phyloP scores from a whole-genome alignment of 2,797 vertebrate genomes.

The Sebastes itinus region DNA sequence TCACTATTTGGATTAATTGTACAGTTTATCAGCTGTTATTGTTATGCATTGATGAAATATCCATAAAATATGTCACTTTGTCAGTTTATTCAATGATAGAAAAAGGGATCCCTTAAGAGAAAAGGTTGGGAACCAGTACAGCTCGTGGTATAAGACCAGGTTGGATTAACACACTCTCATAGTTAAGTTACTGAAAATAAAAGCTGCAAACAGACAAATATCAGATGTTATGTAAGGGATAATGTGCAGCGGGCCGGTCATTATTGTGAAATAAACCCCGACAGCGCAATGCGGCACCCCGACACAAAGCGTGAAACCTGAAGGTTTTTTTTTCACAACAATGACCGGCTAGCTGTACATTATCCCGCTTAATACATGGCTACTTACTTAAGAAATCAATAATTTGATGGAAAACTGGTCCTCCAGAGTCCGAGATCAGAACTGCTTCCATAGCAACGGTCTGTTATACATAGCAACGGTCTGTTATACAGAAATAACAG shows the following conservation, averaged over 20 bases:
- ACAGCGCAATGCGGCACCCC: rapidly evolving
- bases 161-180: constrained; percentile 5
- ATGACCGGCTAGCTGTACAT: not conserved
- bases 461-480: too few relatives aligned
- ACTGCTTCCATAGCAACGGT: too few relatives aligned
- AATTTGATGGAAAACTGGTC: rapidly evolving
- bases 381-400: too few relatives aligned
- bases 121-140: not conserved
- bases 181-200: not conserved
- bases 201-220: not conserved
- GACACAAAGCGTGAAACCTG: too few relatives aligned
- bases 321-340: rapidly evolving
- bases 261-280: too few relatives aligned
- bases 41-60: not conserved
- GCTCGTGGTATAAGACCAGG: not conserved
- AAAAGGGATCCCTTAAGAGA: not conserved
- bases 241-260: too few relatives aligned
- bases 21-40: not conserved
- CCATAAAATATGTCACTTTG: not conserved
- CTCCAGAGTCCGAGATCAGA: too few relatives aligned
- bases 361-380: too few relatives aligned
- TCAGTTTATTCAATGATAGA: not conserved
- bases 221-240: not conserved
- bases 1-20: not conserved
- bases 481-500: too few relatives aligned